A percentile compares a stretch with the other conserved stretches of the same genome.
Conservation (phyloP, 92 coral and sea anemone genomes). For the Heliopora coerulea region DNA sequence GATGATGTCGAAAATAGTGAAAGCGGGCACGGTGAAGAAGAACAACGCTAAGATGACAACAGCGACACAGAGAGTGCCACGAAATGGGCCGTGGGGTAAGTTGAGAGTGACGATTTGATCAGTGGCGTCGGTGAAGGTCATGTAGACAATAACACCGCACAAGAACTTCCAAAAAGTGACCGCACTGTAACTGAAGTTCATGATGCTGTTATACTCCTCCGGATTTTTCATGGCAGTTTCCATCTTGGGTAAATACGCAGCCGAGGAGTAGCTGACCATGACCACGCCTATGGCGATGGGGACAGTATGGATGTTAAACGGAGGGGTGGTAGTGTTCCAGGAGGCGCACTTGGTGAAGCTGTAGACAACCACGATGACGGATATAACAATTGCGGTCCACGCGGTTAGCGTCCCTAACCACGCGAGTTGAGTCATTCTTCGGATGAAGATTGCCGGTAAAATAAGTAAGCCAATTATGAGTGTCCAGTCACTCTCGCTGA, state of each 20-base stretch:
- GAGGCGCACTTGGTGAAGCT: slow-evolving; percentile 51
- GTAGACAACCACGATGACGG: slow-evolving; percentile 48
- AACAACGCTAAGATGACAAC: slow-evolving; percentile 51
- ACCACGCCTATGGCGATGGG: slow-evolving; percentile 58
- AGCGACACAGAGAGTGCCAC: slow-evolving; percentile 49
- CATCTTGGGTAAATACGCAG: slow-evolving; percentile 57
- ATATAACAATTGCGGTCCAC: slow-evolving; percentile 50
- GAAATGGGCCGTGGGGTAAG: slow-evolving; percentile 53
- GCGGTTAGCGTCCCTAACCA: slow-evolving; percentile 60
- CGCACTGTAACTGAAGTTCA: slow-evolving; percentile 55
- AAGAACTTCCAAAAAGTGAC: slow-evolving; percentile 58
- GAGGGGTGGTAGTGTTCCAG: slow-evolving; percentile 50
- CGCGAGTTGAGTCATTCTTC: slow-evolving; percentile 57
- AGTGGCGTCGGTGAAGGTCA: slow-evolving; percentile 52
- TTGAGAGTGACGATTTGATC: slow-evolving; percentile 57
- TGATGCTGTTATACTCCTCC: slow-evolving; percentile 51
- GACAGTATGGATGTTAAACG: slow-evolving; percentile 56
- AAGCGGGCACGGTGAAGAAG: slow-evolving; percentile 59
- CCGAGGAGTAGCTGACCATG: slow-evolving; percentile 63
- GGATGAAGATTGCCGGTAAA: slow-evolving; percentile 49
- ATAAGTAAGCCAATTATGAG: slow-evolving; percentile 50
- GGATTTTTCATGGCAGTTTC: slow-evolving; percentile 51
- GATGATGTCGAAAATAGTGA: slow-evolving; percentile 56
- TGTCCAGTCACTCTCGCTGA: slow-evolving; percentile 59
- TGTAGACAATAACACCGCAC: slow-evolving; percentile 52